Percentiles rank a stretch among this genome's conserved stretches.
These are phyloP conservation scores for Malacoctenus gilli DNA, from an alignment of 2,797 vertebrate genomes.

Conservation along the genomic window DNA sequence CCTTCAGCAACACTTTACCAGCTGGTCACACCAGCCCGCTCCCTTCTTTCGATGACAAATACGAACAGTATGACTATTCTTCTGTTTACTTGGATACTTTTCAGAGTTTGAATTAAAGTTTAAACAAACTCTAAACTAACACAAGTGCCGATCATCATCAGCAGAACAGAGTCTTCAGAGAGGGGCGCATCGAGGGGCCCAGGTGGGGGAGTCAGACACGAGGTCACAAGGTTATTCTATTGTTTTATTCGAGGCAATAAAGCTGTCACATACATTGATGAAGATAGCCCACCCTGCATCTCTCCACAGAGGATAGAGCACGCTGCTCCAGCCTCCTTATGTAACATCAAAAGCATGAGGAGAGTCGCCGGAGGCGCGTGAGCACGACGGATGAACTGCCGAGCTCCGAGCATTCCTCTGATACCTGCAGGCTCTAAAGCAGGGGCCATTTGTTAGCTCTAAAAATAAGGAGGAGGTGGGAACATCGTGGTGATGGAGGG, in stretches of 20 bases:
- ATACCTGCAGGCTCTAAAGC: constrained; percentile 52
- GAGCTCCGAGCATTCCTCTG: constrained; percentile 33
- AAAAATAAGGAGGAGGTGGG: constrained; percentile 55
- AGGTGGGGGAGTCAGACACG: no score
- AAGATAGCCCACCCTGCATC: no score
- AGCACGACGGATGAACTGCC: constrained; percentile 44
- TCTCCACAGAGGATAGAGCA: constrained; percentile 12
- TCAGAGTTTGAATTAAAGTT: no score
- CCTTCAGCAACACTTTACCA: no score
- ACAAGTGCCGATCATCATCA: no score
- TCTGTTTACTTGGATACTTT: no score
- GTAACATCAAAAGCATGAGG: constrained; percentile 50
- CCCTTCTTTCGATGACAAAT: no score
- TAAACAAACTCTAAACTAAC: no score
- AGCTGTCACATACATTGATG: constrained; percentile 49
- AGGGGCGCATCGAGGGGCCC: no score
- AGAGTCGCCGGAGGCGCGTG: constrained; percentile 46
- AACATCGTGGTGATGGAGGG: constrained; percentile 36
- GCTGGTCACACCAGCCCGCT: no score
- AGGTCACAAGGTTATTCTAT: no score
- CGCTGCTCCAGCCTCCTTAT: constrained; percentile 51
- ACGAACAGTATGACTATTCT: no score
- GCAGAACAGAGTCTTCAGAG: constrained; percentile 17
- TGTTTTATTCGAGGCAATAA: constrained; percentile 38
- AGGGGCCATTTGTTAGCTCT: constrained; percentile 50